These are phyloP conservation scores for Cabera pusaria DNA, from an alignment of 2,888 invertebrate genomes.

Conservation along the genomic window DNA sequence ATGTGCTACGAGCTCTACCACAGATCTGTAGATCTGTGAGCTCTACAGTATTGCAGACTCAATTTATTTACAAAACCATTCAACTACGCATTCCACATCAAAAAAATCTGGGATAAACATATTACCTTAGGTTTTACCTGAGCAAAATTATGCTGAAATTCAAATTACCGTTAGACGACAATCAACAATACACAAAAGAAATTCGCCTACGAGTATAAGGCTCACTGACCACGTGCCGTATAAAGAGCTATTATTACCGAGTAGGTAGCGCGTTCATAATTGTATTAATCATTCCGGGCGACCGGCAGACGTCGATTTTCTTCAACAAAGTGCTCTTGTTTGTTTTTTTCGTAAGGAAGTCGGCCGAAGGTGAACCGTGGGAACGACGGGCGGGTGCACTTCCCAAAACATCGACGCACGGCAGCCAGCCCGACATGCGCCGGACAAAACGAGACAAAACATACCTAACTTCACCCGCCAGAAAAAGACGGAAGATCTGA, in stretches of 20 bases:
- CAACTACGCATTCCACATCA: too few relatives aligned
- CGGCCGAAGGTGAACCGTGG: slow-evolving; percentile 82
- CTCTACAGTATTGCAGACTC: too few relatives aligned
- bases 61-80: too few relatives aligned
- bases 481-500: slow-evolving; percentile 60
- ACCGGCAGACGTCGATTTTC: slow-evolving; percentile 83
- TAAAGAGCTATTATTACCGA: slow-evolving; percentile 76
- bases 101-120: too few relatives aligned
- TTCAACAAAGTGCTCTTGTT: slow-evolving; percentile 83
- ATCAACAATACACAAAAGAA: slow-evolving; percentile 41
- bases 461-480: slow-evolving; percentile 28
- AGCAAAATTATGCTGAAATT: too few relatives aligned
- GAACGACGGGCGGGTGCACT: slow-evolving; percentile 83
- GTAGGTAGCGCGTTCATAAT: slow-evolving; percentile 79
- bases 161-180: slow-evolving; percentile 36
- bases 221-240: slow-evolving; percentile 70
- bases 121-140: too few relatives aligned
- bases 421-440: slow-evolving; percentile 79
- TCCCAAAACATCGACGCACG: slow-evolving; percentile 84
- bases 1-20: too few relatives aligned
- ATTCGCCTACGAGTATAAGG: slow-evolving; percentile 34
- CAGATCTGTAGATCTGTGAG: too few relatives aligned
- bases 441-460: slow-evolving; percentile 54
- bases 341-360: slow-evolving; percentile 84
- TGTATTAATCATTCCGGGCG: slow-evolving; percentile 82